These are phyloP conservation scores for Ceratina japonica DNA, from an alignment of 1,140 invertebrate species.

Conservation along the genomic window DNA sequence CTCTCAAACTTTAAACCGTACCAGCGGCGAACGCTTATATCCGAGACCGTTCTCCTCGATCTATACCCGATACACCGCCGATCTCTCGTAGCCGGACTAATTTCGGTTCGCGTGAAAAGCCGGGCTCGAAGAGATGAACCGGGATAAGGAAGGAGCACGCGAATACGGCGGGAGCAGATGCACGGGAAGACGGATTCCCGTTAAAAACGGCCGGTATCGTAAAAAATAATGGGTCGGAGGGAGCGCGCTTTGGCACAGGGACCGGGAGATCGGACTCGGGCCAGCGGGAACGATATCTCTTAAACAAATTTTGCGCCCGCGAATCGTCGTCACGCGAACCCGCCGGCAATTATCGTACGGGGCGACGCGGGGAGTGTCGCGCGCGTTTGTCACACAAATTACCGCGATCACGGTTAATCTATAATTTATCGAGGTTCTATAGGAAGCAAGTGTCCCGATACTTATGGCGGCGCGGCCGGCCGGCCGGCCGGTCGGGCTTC, in stretches of 20 bases:
- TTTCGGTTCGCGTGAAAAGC: conserved; percentile 20
- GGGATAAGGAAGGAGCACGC: neutral
- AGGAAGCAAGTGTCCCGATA: too few relatives aligned
- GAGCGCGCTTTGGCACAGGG: conserved; percentile 25
- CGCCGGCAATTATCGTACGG: too few relatives aligned
- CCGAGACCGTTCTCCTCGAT: neutral
- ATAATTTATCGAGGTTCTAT: too few relatives aligned
- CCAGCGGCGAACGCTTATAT: neutral
- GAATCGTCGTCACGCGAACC: too few relatives aligned
- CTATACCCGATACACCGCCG: neutral
- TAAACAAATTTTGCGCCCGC: conserved; percentile 36
- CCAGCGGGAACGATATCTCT: conserved; percentile 31
- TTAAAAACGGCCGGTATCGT: conserved; percentile 37
- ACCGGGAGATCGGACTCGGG: conserved; percentile 20
- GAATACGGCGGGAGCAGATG: conserved; percentile 15
- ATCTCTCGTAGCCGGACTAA: conserved; percentile 26
- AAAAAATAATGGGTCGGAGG: conserved; percentile 33
- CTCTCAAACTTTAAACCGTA: neutral
- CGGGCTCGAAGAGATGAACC: neutral
- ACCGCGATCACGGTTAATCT: neutral
- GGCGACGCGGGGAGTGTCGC: too few relatives aligned
- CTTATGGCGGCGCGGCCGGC: neutral
- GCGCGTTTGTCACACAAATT: conserved; percentile 21
- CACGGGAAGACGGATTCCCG: conserved; percentile 18
- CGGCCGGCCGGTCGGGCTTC: neutral